phyloP scores from a whole-genome alignment of 2,797 vertebrate species.

The Pipistrellus pygmaeus region DNA sequence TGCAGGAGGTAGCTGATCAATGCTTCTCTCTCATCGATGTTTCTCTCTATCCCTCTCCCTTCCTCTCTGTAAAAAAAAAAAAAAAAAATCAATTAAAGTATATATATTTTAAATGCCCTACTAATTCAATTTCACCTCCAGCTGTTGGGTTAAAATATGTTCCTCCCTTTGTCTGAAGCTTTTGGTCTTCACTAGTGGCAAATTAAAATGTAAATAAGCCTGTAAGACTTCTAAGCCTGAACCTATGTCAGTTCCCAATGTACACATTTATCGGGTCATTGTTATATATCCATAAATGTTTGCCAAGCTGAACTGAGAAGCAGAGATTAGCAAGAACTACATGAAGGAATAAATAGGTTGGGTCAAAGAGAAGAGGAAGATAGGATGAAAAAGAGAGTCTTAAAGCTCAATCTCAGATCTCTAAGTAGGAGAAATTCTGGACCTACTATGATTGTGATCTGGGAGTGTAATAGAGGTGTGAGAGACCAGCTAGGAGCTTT shows the following conservation, averaged over 20 bases:
- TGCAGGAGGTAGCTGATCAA: no score
- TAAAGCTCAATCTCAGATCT: background rate
- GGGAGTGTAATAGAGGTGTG: background rate
- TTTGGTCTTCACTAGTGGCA: constrained; percentile 45
- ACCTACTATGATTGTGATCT: background rate
- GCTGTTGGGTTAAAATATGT: constrained; percentile 28
- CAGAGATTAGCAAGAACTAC: background rate
- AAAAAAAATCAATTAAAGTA: no score
- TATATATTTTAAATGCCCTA: background rate
- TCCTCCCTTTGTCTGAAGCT: constrained; percentile 23
- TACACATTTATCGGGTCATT: background rate
- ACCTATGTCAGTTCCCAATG: constrained; percentile 18
- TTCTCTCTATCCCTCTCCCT: no score
- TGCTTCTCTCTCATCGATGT: no score
- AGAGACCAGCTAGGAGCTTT: background rate
- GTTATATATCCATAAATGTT: background rate
- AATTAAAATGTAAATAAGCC: constrained; percentile 62
- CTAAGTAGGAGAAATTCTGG: background rate
- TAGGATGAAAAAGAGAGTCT: background rate
- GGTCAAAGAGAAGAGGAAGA: background rate
- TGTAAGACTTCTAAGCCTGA: constrained; percentile 37
- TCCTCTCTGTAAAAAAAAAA: no score
- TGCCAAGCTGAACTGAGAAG: constrained; percentile 15
- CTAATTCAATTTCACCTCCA: constrained; percentile 34
- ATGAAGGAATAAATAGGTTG: background rate